Conservation (phyloP, 2,797 vertebrate genomes). For the Intellagama lesueurii region DNA sequence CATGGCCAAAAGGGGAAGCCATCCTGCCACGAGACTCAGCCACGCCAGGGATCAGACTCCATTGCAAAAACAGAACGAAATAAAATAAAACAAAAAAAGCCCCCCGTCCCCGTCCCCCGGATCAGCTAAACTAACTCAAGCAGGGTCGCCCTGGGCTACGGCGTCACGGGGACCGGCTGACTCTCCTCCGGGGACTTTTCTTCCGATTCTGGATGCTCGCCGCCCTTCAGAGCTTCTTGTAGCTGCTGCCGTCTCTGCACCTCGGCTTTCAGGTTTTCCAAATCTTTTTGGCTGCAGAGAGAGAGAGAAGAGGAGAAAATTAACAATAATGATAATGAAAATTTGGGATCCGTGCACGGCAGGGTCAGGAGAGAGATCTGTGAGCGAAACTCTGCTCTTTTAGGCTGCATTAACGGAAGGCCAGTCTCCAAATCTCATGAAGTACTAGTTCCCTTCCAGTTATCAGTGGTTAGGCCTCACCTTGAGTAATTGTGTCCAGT, state of each 20-base stretch:
- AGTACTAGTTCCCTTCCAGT: no score
- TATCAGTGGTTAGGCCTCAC: no score
- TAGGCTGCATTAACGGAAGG: no score
- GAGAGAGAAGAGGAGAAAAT: not conserved
- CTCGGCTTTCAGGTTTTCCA: constrained; percentile 97
- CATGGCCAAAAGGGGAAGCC: constrained; percentile 60
- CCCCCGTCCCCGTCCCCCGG: not conserved
- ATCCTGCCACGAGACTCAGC: constrained; percentile 57
- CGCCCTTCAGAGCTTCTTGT: constrained; percentile 86
- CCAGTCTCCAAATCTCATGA: no score
- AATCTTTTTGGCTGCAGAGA: constrained; percentile 91
- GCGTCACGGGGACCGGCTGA: constrained; percentile 62
- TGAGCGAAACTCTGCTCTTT: not conserved
- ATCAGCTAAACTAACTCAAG: constrained; percentile 46
- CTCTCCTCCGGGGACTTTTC: constrained; percentile 53
- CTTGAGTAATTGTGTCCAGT: no score
- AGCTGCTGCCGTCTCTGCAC: constrained; percentile 95
- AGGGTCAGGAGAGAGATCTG: no score
- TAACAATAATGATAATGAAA: not conserved
- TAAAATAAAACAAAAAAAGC: not conserved
- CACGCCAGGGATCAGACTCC: constrained; percentile 63
- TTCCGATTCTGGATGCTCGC: constrained; percentile 78
- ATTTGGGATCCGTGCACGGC: not conserved
- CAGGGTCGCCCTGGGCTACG: constrained; percentile 65
- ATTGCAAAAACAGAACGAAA: constrained; percentile 45